A percentile compares a stretch with the other conserved stretches of the same genome.
Evolutionary conservation across 2,797 vertebrate species (phyloP).

Genomic region (Paedocypris micromegethes): DNA sequence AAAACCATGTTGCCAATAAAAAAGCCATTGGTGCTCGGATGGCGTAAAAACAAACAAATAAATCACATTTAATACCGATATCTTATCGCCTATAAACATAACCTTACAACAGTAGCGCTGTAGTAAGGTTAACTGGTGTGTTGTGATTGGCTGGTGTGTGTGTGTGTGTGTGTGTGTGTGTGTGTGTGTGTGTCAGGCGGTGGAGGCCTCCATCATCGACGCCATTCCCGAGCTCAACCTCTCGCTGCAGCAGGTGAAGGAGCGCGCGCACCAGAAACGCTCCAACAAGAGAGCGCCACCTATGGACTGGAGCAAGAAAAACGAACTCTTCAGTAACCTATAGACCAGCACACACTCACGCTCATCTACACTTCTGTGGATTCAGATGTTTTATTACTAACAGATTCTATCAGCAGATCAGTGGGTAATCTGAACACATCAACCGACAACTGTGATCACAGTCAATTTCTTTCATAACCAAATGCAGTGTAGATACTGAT

Average conservation of each 20-base stretch:
- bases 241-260: conserved; percentile 86
- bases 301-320: conserved; percentile 99
- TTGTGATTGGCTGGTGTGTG: too few relatives aligned
- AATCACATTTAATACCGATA: too few relatives aligned
- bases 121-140: too few relatives aligned
- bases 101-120: too few relatives aligned
- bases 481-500: neutral
- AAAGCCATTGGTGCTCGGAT: too few relatives aligned
- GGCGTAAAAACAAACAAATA: too few relatives aligned
- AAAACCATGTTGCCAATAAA: too few relatives aligned
- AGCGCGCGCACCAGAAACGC: conserved; percentile 87
- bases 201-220: conserved; percentile 31
- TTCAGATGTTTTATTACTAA: conserved; percentile 57
- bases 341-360: conserved; percentile 52
- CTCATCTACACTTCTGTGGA: conserved; percentile 36
- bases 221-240: conserved; percentile 75
- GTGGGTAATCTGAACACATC: conserved; percentile 20
- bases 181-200: conserved; percentile 47
- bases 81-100: too few relatives aligned
- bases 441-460: conserved; percentile 29
- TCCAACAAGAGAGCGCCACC: conserved; percentile 85
- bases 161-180: neutral
- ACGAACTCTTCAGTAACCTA: conserved; percentile 94
- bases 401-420: conserved; percentile 42
- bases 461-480: neutral